Base-by-base conservation (phyloP, 2,888 invertebrate genomes). In the Cantharis lateralis region DNA sequence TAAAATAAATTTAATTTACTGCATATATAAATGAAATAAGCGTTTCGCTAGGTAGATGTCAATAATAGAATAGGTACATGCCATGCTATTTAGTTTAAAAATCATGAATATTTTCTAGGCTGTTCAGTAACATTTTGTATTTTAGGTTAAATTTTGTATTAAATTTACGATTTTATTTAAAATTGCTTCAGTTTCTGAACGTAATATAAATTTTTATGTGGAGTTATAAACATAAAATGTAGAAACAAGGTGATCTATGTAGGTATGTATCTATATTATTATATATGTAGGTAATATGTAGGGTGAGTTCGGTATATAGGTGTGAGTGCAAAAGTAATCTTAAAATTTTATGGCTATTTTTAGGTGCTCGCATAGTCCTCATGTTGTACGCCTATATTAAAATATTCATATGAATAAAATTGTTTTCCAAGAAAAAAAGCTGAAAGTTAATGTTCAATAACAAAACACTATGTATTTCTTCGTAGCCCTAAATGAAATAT, bases 71-170 rank as follows among this genome's bases (percentile, higher is more conserved):
- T 20, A 20, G 4, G 20, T 20, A 20, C 4, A 20, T 20, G 4
- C 20, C 20, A 5, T 5, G 20, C 7, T 20, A 20, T 20, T 24
- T 24, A 24, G 9, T 4, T 11, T 32, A 84, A 82, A 80, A 75
- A 84, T 84, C 83, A 84, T 82, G 80, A 83, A 82, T 80, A 84
- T 83, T 84, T 82, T 83, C 83, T 80, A 84, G 83, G 83, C 83
- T 13, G 13, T 4, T 32, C 13, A 32, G 13, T 13, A 32, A 28
- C 2, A 10, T 28, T 28, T 28, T 10, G 26, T 10, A 28, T 28
- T 28, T 28, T 1, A 82, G 32, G 81, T 81, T 70, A 75, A 32
- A 71, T 74, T 72, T 70, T 75, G 77, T 78, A 72, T 28, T 20
- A 72, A 70, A 72, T 79, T 76, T 75, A 78, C 74, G 71, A 66